Base-by-base conservation (phyloP, 2,888 invertebrate species). In the Sclerodermus sp. region DNA sequence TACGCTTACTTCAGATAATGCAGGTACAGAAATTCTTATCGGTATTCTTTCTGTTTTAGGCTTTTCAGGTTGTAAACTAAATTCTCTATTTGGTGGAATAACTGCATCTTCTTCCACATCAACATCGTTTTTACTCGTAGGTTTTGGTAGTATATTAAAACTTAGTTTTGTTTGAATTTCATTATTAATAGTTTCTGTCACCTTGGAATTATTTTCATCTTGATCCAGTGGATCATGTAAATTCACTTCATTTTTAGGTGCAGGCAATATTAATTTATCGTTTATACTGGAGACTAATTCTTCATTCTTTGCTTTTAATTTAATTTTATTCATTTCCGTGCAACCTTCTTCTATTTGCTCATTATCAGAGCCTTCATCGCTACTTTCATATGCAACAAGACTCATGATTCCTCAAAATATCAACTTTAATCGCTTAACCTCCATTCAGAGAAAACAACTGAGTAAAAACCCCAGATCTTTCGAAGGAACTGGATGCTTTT, bases 311-410 rank as follows among this genome's bases (percentile, higher is more conserved):
- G 32, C 37, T 14, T 31, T 6, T 4, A n/a, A 41, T 14, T 29
- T 42, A 18, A 15, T 36, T 3, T 8, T 31, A 1, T 17, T 34
- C n/a, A 12, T 39, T 39, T 15, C 3, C 12, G 3, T 39, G 8
- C 5, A 5, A 39, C 6, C 14, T 15, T 39, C 38, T 8, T 57
- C 55, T 36, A 18, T 63, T 55, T 60, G 62, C 45, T 69, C 71
- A 1, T 76, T 72, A 18, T 73, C 73, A 16, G 70, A 68, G 51
- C 68, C 69, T 49, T 76, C 76, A 40, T 70, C 73, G 45, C 77
- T 76, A 49, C 73, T 74, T 4, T 63, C 76, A 42, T 77, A 77
- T 5, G 73, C 74, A 12, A 76, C 76, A 3, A 77, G 67, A 60
- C 77, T 76, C 73, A 76, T 76, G 23, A n/a, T n/a, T n/a, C n/a